Conservation (phyloP, 2,888 invertebrate species). For the Drosophila prolongata region DNA sequence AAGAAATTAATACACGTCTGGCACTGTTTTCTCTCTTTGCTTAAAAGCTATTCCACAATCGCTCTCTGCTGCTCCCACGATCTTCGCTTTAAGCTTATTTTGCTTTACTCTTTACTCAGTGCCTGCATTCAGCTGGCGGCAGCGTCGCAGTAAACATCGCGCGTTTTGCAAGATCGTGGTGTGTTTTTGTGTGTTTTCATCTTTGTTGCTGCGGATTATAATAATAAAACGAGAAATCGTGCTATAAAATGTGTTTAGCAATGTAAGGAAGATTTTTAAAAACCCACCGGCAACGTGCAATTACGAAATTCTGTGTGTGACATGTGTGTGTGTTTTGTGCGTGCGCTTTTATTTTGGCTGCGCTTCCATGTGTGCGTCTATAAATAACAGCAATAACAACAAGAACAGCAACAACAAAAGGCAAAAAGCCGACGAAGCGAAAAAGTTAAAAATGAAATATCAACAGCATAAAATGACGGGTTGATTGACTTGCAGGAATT, state of each 20-base stretch:
- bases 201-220: slow-evolving; percentile 15
- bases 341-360: slow-evolving; percentile 37
- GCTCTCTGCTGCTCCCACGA: slow-evolving; percentile 6
- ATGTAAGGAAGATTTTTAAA: slow-evolving; percentile 29
- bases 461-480: slow-evolving; percentile 62
- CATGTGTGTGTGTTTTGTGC: slow-evolving; percentile 39
- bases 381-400: slow-evolving; percentile 39
- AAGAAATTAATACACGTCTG: not conserved
- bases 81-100: slow-evolving; percentile 9
- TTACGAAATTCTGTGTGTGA: slow-evolving; percentile 64
- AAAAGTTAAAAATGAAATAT: slow-evolving; percentile 44
- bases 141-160: slow-evolving; percentile 70
- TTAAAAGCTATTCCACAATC: not conserved
- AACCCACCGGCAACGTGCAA: slow-evolving; percentile 49
- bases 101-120: not conserved
- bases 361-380: slow-evolving; percentile 43
- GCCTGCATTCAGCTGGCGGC: slow-evolving; percentile 42
- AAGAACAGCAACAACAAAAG: slow-evolving; percentile 9
- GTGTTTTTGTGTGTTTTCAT: slow-evolving; percentile 8
- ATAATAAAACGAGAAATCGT: slow-evolving; percentile 24
- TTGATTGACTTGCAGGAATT: slow-evolving; percentile 76
- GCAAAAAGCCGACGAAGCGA: slow-evolving; percentile 31
- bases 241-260: slow-evolving; percentile 30
- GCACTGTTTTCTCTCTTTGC: not conserved
- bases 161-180: slow-evolving; percentile 1